phyloP scores from a whole-genome alignment of 2,797 vertebrate genomes.

The Gymnoscopelus braueri region DNA sequence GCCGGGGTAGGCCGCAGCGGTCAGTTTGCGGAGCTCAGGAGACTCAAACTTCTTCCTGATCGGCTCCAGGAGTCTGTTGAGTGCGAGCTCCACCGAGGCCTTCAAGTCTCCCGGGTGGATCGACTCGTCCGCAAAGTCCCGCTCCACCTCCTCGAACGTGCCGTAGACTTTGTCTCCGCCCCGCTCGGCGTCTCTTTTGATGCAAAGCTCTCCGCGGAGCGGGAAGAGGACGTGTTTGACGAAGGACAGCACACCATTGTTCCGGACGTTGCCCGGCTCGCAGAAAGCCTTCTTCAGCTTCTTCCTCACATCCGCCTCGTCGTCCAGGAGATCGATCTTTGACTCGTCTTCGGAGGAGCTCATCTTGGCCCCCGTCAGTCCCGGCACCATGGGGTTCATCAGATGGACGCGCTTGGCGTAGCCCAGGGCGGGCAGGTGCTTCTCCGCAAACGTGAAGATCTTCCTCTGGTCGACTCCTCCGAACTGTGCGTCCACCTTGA shows the following conservation, averaged over 20 bases:
- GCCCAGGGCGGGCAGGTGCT: too few relatives aligned
- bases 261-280: constrained; percentile 45
- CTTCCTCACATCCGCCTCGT: too few relatives aligned
- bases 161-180: constrained; percentile 94
- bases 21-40: constrained; percentile 89
- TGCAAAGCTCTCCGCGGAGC: constrained; percentile 89
- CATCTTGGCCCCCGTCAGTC: too few relatives aligned
- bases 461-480: constrained; percentile 98
- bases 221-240: constrained; percentile 94
- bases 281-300: too few relatives aligned
- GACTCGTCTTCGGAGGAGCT: too few relatives aligned
- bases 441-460: constrained; percentile 96
- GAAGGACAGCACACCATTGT: constrained; percentile 94
- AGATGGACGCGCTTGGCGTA: too few relatives aligned
- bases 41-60: constrained; percentile 94
- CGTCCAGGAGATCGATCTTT: too few relatives aligned
- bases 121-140: constrained; percentile 90
- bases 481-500: constrained; percentile 97
- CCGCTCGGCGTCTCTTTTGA: constrained; percentile 92
- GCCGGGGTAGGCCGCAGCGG: constrained; percentile 86
- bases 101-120: constrained; percentile 97
- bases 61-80: constrained; percentile 93
- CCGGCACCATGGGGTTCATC: too few relatives aligned
- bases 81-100: constrained; percentile 89
- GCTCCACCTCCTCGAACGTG: constrained; percentile 87